Evolutionary conservation across 2,797 vertebrate genomes (phyloP).

Genomic region (Syncerus caffer): DNA sequence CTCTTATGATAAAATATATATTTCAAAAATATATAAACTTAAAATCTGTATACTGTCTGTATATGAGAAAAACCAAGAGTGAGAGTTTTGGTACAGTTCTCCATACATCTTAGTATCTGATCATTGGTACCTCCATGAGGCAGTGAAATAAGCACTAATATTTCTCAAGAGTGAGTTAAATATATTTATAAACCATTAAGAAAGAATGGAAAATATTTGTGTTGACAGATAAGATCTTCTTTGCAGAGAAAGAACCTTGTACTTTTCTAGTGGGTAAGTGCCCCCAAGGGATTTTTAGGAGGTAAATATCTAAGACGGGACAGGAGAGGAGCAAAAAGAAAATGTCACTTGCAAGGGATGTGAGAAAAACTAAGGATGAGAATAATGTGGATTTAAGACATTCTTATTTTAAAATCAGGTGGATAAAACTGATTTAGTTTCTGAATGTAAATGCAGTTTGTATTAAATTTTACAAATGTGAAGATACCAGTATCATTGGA

Average conservation of each 20-base stretch:
- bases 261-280: not conserved
- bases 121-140: not conserved
- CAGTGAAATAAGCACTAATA: not conserved
- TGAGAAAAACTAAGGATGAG: not conserved
- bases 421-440: not conserved
- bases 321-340: not conserved
- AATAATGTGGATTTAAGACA: not conserved
- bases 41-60: not conserved
- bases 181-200: not conserved
- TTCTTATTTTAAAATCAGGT: not conserved
- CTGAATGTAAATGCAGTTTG: not conserved
- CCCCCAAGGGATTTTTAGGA: not conserved
- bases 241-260: not conserved
- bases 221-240: not conserved
- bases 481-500: not conserved
- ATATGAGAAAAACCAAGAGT: not conserved
- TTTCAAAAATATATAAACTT: not conserved
- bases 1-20: not conserved
- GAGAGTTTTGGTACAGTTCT: not conserved
- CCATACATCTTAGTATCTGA: not conserved
- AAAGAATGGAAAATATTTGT: not conserved
- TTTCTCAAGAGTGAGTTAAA: not conserved
- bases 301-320: not conserved
- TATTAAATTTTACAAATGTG: not conserved
- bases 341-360: not conserved